Evolutionary conservation across 2,113 vertebrate species (phyloP), one percentile per base, ranked within the genome.

Genomic region (Epinephelus moara): DNA sequence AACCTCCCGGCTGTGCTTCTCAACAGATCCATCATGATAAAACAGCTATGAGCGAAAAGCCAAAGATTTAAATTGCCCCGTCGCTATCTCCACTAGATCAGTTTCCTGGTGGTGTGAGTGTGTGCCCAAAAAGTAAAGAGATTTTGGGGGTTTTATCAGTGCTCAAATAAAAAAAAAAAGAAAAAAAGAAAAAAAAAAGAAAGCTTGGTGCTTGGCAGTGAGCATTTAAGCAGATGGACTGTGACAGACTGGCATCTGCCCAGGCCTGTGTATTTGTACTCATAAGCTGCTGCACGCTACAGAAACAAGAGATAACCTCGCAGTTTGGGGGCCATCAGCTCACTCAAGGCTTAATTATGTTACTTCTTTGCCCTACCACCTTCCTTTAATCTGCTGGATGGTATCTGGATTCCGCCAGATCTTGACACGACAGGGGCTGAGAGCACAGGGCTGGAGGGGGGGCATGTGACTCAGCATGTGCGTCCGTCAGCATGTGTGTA

Each of bases 311-410:
- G 76, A 87, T 70, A 85, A 66, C 79, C 81, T 76, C 0, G 19
- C 0, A 57, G 42, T 70, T 53, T 33, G 25, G 73, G 0, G 74
- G 62, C 57, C 64, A 18, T 50, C 60, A 1, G 76, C 80, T 85
- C 56, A 62, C 67, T 71, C 50, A 17, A 56, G 71, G 81, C 75
- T 81, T 82, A 78, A 86, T 82, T 71, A 73, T 61, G 78, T 72
- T 8, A 33, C 82, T 67, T 40, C 74, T 85, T 68, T 63, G 6
- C 77, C 49, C 70, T 5, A 53, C 50, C 75, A 18, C 75, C 69
- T 77, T 21, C 17, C 70, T 86, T 66, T 78, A 82, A 88, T 85
- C 80, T 75, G 73, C 76, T 66, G 60, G 74, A 74, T 66, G 50
- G 0, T 67, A 78, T 84, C 81, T 82, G 70, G 50, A 71, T 66